Evolutionary conservation across 2,797 vertebrate species (phyloP).

Genomic region (Gymnothorax reevesii): DNA sequence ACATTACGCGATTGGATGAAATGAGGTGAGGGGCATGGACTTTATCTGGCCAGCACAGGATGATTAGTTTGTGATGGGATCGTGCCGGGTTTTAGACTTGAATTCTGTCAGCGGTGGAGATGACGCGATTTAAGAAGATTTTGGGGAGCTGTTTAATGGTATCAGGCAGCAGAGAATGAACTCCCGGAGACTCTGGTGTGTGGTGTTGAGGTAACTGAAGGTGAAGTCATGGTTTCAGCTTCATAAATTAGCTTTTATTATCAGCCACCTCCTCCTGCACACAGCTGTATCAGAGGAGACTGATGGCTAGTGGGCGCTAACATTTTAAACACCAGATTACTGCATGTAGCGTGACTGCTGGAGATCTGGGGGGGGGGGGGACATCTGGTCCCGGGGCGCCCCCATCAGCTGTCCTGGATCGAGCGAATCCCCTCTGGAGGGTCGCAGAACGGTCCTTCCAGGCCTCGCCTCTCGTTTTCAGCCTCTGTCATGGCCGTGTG

Average conservation of each 20-base stretch:
- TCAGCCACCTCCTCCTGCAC: not conserved
- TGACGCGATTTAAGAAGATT: no score
- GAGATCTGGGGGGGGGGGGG: conserved; percentile 8
- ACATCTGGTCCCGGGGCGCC: conserved; percentile 17
- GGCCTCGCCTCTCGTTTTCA: conserved; percentile 34
- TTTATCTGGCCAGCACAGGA: no score
- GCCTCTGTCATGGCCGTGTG: not conserved
- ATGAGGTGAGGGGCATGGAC: no score
- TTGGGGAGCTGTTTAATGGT: no score
- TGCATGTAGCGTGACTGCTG: not conserved
- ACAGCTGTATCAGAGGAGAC: conserved; percentile 23
- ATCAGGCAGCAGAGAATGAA: no score
- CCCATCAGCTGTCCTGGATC: conserved; percentile 42
- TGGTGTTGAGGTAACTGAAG: not conserved
- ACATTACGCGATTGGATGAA: no score
- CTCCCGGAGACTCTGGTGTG: not conserved
- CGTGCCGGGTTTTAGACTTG: no score
- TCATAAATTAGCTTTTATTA: not conserved
- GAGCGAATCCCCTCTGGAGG: conserved; percentile 32
- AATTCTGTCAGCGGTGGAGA: no score
- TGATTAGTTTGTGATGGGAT: no score
- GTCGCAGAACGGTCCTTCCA: conserved; percentile 35
- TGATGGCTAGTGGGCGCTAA: not conserved
- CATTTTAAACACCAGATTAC: conserved; percentile 17
- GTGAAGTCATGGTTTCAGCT: not conserved